phyloP scores from a whole-genome alignment of 2,888 invertebrate species.

The Standfussiana lucernea region DNA sequence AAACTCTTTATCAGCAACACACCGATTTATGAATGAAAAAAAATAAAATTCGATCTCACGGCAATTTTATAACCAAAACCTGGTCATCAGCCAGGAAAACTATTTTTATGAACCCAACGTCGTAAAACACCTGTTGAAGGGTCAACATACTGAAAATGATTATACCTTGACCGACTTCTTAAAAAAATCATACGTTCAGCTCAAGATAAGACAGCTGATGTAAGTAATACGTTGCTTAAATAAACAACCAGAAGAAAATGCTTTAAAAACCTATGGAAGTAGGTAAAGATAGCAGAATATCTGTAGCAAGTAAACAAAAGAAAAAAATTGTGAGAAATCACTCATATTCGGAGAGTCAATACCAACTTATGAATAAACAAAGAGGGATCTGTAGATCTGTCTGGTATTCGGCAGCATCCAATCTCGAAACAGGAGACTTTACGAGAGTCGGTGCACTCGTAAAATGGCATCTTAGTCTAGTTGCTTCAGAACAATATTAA shows the following conservation, averaged over 20 bases:
- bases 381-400: conserved; percentile 40
- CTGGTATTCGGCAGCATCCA: conserved; percentile 53
- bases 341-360: conserved; percentile 43
- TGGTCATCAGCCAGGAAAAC: conserved; percentile 45
- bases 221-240: not conserved
- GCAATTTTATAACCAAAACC: conserved; percentile 19
- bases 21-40: conserved; percentile 32
- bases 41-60: not conserved
- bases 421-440: conserved; percentile 57
- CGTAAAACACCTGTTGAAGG: conserved; percentile 47
- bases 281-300: conserved; percentile 30
- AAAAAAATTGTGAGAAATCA: conserved; percentile 33
- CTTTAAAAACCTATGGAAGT: not conserved
- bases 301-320: conserved; percentile 45
- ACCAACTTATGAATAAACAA: conserved; percentile 61
- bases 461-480: conserved; percentile 52
- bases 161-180: conserved; percentile 51
- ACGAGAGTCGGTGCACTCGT: conserved; percentile 63
- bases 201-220: conserved; percentile 15
- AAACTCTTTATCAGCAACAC: not conserved
- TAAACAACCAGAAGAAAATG: not conserved
- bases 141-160: conserved; percentile 46
- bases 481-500: conserved; percentile 42
- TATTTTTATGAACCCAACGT: conserved; percentile 39
- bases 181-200: conserved; percentile 12